Percentiles rank a stretch among this genome's conserved stretches.
These are phyloP conservation scores for Stictonetta naevosa DNA, from an alignment of 2,113 vertebrate genomes.

Conservation along the genomic window DNA sequence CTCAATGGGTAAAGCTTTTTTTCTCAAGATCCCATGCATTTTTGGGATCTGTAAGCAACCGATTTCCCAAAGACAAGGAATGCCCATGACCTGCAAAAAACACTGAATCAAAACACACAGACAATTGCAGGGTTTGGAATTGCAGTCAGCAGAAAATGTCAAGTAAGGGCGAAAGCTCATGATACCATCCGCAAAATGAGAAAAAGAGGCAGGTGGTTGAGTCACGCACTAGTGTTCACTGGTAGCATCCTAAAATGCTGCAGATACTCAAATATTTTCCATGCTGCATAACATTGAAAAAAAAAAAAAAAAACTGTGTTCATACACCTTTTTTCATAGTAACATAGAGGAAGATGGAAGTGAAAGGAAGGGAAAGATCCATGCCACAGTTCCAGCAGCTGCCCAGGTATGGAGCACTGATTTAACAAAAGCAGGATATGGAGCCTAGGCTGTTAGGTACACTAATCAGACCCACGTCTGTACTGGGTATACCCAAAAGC, in stretches of 20 bases:
- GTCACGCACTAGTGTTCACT: background rate
- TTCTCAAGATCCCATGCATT: background rate
- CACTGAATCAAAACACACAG: background rate
- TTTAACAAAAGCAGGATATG: background rate
- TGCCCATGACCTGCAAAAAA: background rate
- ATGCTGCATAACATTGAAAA: background rate
- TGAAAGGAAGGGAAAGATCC: background rate
- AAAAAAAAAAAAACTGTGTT: background rate
- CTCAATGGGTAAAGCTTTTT: background rate
- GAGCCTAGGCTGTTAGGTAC: background rate
- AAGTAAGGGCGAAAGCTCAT: background rate
- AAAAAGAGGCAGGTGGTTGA: background rate
- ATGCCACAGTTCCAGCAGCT: background rate
- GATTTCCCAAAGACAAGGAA: background rate
- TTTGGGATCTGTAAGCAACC: background rate
- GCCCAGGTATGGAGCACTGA: background rate
- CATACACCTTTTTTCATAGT: background rate
- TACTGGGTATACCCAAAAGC: background rate
- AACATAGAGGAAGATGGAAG: background rate
- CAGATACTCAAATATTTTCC: constrained; percentile 6
- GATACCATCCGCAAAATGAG: background rate
- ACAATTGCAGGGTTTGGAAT: background rate
- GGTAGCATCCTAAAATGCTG: background rate
- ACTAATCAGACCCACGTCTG: background rate
- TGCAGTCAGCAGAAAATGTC: background rate